phyloP scores from a whole-genome alignment of 2,888 invertebrate species.

The Aradus depressus region DNA sequence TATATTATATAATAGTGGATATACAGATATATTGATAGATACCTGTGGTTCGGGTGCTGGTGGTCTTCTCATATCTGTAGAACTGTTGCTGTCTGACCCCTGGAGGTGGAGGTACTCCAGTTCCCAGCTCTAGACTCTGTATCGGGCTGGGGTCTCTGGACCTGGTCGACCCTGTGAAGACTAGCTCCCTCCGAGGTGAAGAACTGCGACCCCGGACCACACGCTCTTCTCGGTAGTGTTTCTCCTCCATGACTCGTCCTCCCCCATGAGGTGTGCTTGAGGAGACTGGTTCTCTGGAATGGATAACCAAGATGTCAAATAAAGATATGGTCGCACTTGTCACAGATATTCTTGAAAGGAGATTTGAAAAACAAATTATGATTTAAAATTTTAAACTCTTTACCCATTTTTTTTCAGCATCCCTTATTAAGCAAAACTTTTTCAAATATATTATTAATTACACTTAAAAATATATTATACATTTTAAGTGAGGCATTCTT shows the following conservation, averaged over 20 bases:
- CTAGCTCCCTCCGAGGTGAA: constrained; percentile 27
- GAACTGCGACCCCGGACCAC: constrained; percentile 21
- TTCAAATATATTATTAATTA: too few species aligned
- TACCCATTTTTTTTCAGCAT: too few species aligned
- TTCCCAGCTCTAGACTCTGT: background rate
- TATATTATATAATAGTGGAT: too few species aligned
- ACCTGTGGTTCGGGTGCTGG: constrained; percentile 27
- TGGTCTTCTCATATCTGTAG: constrained; percentile 29
- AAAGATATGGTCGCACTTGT: too few species aligned
- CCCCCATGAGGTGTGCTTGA: constrained; percentile 27
- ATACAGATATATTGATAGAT: background rate
- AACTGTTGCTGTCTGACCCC: constrained; percentile 27
- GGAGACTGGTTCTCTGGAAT: constrained; percentile 29
- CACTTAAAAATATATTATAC: too few species aligned
- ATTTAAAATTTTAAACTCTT: too few species aligned
- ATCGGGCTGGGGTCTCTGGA: constrained; percentile 28
- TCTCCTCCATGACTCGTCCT: constrained; percentile 12
- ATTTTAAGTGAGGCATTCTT: too few species aligned
- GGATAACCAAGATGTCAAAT: too few species aligned
- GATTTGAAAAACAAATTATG: too few species aligned
- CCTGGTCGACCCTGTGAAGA: constrained; percentile 28
- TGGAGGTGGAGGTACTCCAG: too few species aligned
- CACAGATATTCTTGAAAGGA: too few species aligned
- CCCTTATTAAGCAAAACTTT: too few species aligned
- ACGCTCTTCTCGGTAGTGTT: constrained; percentile 23